These are phyloP conservation scores for Acronicta leporina DNA, from an alignment of 2,888 invertebrate species.

Conservation along the genomic window DNA sequence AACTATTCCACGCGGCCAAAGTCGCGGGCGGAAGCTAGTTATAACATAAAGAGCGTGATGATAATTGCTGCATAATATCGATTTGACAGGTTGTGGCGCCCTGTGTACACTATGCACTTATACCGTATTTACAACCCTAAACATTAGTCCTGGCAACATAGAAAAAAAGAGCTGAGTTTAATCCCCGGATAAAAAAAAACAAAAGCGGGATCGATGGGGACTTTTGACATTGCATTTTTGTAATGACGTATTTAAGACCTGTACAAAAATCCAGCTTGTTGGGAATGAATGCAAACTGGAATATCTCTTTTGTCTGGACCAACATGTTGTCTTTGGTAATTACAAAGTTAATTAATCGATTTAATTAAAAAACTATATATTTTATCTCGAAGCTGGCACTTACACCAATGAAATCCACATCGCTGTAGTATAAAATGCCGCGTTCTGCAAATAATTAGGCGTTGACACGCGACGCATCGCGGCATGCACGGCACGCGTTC, in stretches of 20 bases:
- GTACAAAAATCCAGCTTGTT: too few relatives aligned
- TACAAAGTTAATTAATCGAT: conserved; percentile 23
- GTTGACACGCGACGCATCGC: conserved; percentile 46
- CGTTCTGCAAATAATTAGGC: conserved; percentile 39
- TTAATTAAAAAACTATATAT: conserved; percentile 42
- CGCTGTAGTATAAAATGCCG: conserved; percentile 33
- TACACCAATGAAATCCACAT: conserved; percentile 39
- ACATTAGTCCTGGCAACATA: too few relatives aligned
- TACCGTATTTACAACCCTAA: conserved; percentile 23
- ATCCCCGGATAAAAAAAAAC: too few relatives aligned
- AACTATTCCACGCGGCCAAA: too few relatives aligned
- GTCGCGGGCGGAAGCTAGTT: too few relatives aligned
- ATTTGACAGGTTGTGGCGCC: conserved; percentile 1
- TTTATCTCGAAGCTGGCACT: conserved; percentile 42
- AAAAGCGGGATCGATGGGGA: too few relatives aligned
- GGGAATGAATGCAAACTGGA: too few relatives aligned
- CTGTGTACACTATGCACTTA: conserved; percentile 15
- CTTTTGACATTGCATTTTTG: too few relatives aligned
- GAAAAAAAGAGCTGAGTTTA: too few relatives aligned
- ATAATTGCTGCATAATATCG: conserved; percentile 8
- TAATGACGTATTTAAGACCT: too few relatives aligned
- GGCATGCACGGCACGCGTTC: conserved; percentile 39
- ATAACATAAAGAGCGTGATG: conserved; percentile 16
- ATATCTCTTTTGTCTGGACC: too few relatives aligned
- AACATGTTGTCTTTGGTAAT: conserved; percentile 15